Evolutionary conservation across 2,888 invertebrate species (phyloP).

Genomic region (Cartodere bifasciata): DNA sequence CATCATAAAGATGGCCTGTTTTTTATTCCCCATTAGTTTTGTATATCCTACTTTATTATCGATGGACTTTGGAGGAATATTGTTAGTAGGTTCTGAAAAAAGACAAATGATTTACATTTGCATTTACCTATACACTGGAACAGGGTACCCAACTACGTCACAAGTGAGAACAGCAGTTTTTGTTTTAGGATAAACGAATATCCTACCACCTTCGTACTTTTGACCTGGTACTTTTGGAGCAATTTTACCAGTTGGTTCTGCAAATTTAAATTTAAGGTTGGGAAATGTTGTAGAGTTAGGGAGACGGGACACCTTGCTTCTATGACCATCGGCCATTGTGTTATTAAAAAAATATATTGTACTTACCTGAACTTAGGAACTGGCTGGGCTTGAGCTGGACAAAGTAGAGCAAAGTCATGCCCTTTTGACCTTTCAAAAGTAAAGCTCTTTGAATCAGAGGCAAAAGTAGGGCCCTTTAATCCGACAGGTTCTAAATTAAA

Average conservation of each 20-base stretch:
- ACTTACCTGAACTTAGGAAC: constrained; percentile 59
- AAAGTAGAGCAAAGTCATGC: constrained; percentile 38
- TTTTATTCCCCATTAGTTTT: constrained; percentile 35
- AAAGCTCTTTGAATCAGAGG: constrained; percentile 36
- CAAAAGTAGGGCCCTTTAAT: constrained; percentile 38
- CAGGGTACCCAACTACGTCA: constrained; percentile 56
- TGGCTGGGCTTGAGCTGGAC: constrained; percentile 55
- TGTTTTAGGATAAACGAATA: constrained; percentile 39
- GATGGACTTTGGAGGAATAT: constrained; percentile 45
- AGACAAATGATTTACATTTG: background rate
- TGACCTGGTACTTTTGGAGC: constrained; percentile 46
- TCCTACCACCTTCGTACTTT: constrained; percentile 42
- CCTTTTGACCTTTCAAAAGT: constrained; percentile 34
- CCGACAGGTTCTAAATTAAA: constrained; percentile 44
- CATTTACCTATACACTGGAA: constrained; percentile 56
- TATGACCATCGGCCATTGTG: constrained; percentile 39
- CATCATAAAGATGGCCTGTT: constrained; percentile 36
- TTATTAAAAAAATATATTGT: constrained; percentile 6
- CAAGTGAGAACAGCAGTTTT: constrained; percentile 49
- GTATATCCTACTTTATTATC: constrained; percentile 39
- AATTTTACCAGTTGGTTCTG: constrained; percentile 50
- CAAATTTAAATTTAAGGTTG: no score
- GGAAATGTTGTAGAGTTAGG: no score
- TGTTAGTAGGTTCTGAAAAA: constrained; percentile 50
- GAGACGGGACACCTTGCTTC: constrained; percentile 55